Evolutionary conservation across 1,140 invertebrate species (phyloP).

Genomic region (Apis laboriosa): DNA sequence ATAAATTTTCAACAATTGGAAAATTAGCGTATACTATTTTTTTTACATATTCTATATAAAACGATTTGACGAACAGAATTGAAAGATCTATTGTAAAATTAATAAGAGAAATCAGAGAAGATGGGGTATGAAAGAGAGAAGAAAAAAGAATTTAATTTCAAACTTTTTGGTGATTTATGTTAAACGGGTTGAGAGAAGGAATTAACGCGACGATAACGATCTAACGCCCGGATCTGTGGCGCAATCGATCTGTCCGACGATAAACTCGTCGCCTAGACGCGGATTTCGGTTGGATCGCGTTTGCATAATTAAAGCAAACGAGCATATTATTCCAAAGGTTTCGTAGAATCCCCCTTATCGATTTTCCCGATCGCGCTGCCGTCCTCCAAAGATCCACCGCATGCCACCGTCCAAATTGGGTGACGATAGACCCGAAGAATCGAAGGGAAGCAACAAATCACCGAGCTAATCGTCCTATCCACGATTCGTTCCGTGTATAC

Average conservation of each 20-base stretch:
- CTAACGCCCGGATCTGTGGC: slow-evolving; percentile 3
- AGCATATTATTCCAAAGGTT: slow-evolving; percentile 22
- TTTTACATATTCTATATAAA: no score
- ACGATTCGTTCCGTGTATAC: slow-evolving; percentile 18
- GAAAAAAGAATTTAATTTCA: no score
- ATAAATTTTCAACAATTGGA: no score
- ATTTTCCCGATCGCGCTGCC: slow-evolving; percentile 26
- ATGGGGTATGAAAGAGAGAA: no score
- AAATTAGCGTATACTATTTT: no score
- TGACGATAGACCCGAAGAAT: slow-evolving; percentile 43
- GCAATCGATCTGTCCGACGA: slow-evolving; percentile 23
- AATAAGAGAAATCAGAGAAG: no score
- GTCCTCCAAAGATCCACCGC: background rate
- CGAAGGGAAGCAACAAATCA: slow-evolving; percentile 57
- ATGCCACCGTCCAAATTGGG: slow-evolving; percentile 23
- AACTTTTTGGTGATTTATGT: slow-evolving; percentile 23
- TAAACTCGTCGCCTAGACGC: slow-evolving; percentile 32
- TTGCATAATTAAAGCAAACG: slow-evolving; percentile 45
- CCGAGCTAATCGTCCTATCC: slow-evolving; percentile 63
- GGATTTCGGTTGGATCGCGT: slow-evolving; percentile 20
- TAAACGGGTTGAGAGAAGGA: slow-evolving; percentile 12
- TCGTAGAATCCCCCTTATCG: slow-evolving; percentile 30
- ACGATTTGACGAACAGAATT: no score
- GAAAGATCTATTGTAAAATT: no score
- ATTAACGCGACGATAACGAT: slow-evolving; percentile 34